Evolutionary conservation across 2,888 invertebrate genomes (phyloP), one percentile per base, ranked within the genome.

Genomic region (Herminia tarsipennalis): DNA sequence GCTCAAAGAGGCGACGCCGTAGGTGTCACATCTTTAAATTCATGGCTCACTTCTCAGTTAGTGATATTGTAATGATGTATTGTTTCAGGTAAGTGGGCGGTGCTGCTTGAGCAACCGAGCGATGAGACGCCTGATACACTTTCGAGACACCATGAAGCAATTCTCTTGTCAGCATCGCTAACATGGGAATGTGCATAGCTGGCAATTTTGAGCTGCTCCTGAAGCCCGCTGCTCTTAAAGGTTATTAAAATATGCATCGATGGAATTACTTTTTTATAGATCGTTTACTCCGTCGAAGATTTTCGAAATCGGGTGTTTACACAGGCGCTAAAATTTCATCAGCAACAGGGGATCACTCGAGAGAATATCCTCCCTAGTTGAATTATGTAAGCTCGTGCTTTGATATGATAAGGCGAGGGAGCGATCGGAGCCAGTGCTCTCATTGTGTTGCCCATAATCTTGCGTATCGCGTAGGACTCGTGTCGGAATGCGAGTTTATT

Each of bases 71-170:
- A 90, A 88, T 89, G 88, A 88, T 83, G 83, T 80, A 91, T 91
- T 91, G 91, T 90, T 90, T 87, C 87, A 88, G 90, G 90, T 91
- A 88, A 87, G 90, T 82, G 81, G 88, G 88, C 78, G 87, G 66
- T 30, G 67, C 46, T 57, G 74, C 73, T 78, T 76, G 69, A 61
- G 77, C 70, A 75, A 76, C 75, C 59, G 70, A 69, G 71, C 70
- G 83, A 86, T 82, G 79, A 67, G 72, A 75, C 78, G 76, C 76
- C 78, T 74, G 81, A 81, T 81, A 79, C 76, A 71, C 70, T 73
- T 83, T 79, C 69, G 69, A 78, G 73, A 71, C 57, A 58, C 70
- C 73, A 74, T 84, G 83, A 76, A 69, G 83, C 82, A 86, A 86
- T 73, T 56, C 60, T 48, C 45, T 66, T 66, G 76, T 81, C 76